Evolutionary conservation across 2,888 invertebrate species (phyloP).

Genomic region (Caenorhabditis angaria): DNA sequence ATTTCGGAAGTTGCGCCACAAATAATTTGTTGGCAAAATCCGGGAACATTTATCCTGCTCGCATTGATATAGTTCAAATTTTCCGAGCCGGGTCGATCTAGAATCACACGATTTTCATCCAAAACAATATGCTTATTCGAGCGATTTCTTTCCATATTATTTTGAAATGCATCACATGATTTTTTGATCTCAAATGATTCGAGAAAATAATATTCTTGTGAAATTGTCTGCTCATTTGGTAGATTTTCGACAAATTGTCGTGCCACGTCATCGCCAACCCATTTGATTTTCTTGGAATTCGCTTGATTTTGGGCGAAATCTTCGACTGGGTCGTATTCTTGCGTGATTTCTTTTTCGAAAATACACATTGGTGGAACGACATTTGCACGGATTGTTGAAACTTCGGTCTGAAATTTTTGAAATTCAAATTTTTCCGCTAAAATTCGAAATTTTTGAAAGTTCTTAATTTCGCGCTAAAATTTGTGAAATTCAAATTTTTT

Average conservation of each 20-base stretch:
- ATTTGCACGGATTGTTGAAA: too few relatives aligned
- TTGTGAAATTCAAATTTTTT: too few relatives aligned
- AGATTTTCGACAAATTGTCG: slow-evolving; percentile 11
- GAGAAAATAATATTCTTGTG: slow-evolving; percentile 18
- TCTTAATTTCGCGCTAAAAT: too few relatives aligned
- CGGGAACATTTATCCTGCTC: slow-evolving; percentile 23
- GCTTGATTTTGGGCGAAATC: too few relatives aligned
- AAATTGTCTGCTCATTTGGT: slow-evolving; percentile 15
- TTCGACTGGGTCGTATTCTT: too few relatives aligned
- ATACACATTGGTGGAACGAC: not conserved
- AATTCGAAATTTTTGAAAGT: too few relatives aligned
- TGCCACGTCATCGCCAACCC: slow-evolving; percentile 11
- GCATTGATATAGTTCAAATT: slow-evolving; percentile 39
- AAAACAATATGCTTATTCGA: not conserved
- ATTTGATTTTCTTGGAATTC: not conserved
- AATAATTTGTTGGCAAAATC: slow-evolving; percentile 35
- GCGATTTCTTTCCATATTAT: slow-evolving; percentile 26
- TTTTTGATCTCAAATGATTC: slow-evolving; percentile 29
- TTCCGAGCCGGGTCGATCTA: slow-evolving; percentile 35
- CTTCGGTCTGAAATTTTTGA: too few relatives aligned
- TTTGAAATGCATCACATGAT: slow-evolving; percentile 23
- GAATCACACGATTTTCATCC: slow-evolving; percentile 35
- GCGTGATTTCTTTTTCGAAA: not conserved
- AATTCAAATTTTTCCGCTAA: too few relatives aligned
- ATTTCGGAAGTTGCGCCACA: slow-evolving; percentile 30